Evolutionary conservation across 37 sponge, comb jelly and placozoan species (phyloP).

Genomic region (Ianthella basta): DNA sequence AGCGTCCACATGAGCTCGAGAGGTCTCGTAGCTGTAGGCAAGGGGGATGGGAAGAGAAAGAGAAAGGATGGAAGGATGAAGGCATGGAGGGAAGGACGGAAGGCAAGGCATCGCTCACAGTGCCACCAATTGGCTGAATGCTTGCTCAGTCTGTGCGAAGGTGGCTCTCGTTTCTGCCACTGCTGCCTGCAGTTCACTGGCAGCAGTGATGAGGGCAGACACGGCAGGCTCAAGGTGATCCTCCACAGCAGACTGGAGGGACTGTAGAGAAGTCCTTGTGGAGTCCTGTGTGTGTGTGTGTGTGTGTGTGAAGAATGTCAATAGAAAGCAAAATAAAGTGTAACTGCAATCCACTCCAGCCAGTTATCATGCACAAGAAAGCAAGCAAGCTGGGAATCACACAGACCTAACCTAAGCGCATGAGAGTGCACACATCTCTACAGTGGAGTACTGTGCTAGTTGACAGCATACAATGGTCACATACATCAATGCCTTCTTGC

Average conservation of each 20-base stretch:
- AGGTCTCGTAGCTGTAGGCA: conserved; percentile 60
- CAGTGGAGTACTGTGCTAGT: too few relatives aligned
- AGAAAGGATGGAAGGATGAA: too few relatives aligned
- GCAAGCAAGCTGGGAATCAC: too few relatives aligned
- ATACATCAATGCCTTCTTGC: neutral
- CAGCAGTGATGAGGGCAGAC: conserved; percentile 10
- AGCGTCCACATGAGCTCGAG: conserved; percentile 55
- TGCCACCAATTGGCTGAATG: conserved; percentile 34
- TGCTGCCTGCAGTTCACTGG: conserved; percentile 17
- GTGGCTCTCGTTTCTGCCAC: neutral
- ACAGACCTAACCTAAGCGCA: too few relatives aligned
- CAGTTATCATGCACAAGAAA: too few relatives aligned
- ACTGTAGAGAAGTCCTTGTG: conserved; percentile 18
- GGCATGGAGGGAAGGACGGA: neutral
- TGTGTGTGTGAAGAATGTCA: neutral
- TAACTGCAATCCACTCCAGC: too few relatives aligned
- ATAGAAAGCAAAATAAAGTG: neutral
- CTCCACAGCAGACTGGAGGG: conserved; percentile 4
- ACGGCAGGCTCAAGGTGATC: conserved; percentile 39
- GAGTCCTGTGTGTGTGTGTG: neutral
- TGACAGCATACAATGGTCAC: too few relatives aligned
- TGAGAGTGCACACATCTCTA: too few relatives aligned
- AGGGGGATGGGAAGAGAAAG: too few relatives aligned
- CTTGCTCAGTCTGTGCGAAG: conserved; percentile 15
- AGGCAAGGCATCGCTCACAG: conserved; percentile 39